Percentiles rank a stretch among this genome's conserved stretches.
Conservation (phyloP, 92 coral and sea anemone species). For the Micromussa lordhowensis region DNA sequence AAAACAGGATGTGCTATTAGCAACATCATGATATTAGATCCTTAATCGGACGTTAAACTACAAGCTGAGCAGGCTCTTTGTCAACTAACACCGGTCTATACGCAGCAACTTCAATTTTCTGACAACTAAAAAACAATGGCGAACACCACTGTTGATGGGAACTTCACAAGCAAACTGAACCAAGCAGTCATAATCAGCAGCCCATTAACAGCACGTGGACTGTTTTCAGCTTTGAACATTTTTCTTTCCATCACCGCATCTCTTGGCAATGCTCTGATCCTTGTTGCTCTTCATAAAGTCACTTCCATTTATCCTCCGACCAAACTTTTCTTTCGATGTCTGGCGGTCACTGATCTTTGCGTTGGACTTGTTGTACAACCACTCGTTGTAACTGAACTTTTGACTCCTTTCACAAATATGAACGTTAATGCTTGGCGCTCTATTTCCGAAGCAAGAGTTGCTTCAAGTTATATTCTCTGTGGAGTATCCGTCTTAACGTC, state of each 20-base stretch:
- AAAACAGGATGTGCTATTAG: too few species aligned
- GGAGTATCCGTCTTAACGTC: neutral
- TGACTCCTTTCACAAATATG: too few species aligned
- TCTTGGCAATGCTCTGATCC: constrained; percentile 17
- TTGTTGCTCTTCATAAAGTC: neutral
- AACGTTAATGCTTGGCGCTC: neutral
- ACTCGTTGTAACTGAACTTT: too few species aligned
- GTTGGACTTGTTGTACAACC: too few species aligned
- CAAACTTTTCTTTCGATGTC: too few species aligned
- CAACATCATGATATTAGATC: too few species aligned
- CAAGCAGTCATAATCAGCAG: too few species aligned
- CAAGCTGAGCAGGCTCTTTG: neutral
- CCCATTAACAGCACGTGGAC: too few species aligned
- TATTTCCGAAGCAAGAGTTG: neutral
- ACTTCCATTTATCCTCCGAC: too few species aligned
- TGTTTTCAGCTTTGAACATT: neutral
- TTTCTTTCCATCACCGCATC: constrained; percentile 5
- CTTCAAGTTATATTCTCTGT: neutral
- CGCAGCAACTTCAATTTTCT: too few species aligned
- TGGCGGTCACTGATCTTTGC: too few species aligned
- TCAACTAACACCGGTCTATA: too few species aligned
- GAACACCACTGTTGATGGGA: neutral
- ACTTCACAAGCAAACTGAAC: neutral
- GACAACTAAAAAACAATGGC: neutral
- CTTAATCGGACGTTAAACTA: neutral